Base-by-base conservation (phyloP, 2,797 vertebrate genomes). In the Hippopotamyrus pictus region DNA sequence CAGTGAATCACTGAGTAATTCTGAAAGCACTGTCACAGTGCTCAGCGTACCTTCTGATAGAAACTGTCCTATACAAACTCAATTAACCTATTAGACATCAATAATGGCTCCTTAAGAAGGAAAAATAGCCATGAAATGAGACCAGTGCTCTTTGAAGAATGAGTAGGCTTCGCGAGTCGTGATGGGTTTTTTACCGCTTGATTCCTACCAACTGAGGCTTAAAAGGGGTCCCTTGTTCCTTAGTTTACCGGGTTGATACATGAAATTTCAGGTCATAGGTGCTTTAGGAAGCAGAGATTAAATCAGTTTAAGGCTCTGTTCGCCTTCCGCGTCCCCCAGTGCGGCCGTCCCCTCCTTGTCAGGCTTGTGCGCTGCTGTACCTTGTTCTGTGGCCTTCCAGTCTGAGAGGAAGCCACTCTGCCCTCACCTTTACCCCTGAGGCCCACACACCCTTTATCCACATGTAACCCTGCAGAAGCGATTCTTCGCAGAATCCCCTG, bases 31-130 rank as follows among this genome's bases (percentile, higher is more conserved):
- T 44, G 19, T 46, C 76, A 79, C 73, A 44, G 73, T 44, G 4
- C 73, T 79, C 73, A n/a, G 41, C 8, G 19, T 82, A 82, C 37
- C 37, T 82, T 82, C 41, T 46, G 76, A 46, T 46, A 82, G 76
- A 85, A 85, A 85, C n/a, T 85, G 46, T 50, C 25, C 46, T 25
- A 85, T 51, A 51, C 48, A 51, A 51, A 12, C 48, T 51, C 46
- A 85, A 85, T 85, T 85, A 85, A 85, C 83, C 46, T 85, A 51
- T 51, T 85, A 85, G n/a, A 51, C 44, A 51, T 50, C 83, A 85
- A 85, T 50, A 83, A 50, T 50, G 46, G 79, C 83, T 85, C n/a
- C 83, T 85, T 51, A 82, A 82, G 76, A 82, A 6, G 76, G 76
- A 46, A 46, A 82, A 82, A 82, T 82, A 44, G 76, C 76, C 76